Conservation (phyloP, 2,797 vertebrate species). For the Gallinago nigripennis region DNA sequence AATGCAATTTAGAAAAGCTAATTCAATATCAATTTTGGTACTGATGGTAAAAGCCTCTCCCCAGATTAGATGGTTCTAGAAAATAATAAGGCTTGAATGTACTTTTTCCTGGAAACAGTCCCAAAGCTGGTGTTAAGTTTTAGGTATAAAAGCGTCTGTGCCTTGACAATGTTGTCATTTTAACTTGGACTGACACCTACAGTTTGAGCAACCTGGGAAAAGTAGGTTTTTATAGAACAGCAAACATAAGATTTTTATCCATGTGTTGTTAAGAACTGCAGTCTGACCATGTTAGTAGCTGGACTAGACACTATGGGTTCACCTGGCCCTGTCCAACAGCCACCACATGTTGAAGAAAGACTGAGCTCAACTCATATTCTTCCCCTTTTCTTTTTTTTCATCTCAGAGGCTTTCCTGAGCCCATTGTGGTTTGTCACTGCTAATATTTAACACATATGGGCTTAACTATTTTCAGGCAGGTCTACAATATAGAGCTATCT, state of each 20-base stretch:
- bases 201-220: background rate
- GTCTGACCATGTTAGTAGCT: background rate
- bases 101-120: background rate
- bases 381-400: background rate
- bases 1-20: background rate
- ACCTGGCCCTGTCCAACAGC: background rate
- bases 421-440: background rate
- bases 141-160: background rate
- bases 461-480: background rate
- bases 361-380: background rate
- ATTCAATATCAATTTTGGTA: background rate
- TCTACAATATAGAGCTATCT: background rate
- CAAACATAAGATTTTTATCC: background rate
- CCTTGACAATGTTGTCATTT: background rate
- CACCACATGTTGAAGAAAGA: background rate
- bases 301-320: background rate
- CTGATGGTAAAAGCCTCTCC: background rate
- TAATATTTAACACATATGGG: background rate
- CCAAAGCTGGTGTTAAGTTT: background rate
- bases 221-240: background rate
- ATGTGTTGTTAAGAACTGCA: background rate
- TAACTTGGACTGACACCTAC: background rate
- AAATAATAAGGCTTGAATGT: background rate
- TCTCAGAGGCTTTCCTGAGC: background rate
- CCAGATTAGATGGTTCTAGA: background rate